Base-by-base conservation (phyloP, 30 jellyfish, hydroid and myxozoan species). In the Clytia hemisphaerica region DNA sequence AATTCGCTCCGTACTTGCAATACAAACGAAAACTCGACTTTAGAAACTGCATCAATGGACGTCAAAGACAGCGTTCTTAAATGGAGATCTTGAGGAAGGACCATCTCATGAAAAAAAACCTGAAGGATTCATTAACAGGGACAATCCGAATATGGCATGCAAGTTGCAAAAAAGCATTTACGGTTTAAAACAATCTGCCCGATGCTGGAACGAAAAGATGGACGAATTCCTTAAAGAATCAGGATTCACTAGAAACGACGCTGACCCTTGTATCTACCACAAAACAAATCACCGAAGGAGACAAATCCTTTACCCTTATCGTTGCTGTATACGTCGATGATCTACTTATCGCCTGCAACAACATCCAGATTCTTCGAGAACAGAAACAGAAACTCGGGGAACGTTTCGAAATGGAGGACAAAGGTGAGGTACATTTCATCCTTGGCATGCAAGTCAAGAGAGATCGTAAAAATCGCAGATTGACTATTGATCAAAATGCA, bases 51-150 rank as follows among this genome's bases (percentile, higher is more conserved):
- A 73, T 32, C 78, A 73, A 58, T 55, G 42, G 85, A 68, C 57
- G 34, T 76, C 53, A 5, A 33, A 19, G 3, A 73, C 77, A 3
- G 70, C 77, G 15, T 55, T 73, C 32, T 57, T 73, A 35, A 37
- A 73, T 37, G 79, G 85, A 10, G 40, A 55, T 48, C 69, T 73
- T 38, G 75, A 73, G 44, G 57, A 58, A 37, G 85, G 59, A 59
- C 57, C 59, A 32, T 73, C 57, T 61, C 57, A 55, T 6, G 35
- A 49, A 68, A n/a, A n/a, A n/a, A 76, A 57, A 45, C 83, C 83
- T 4, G 76, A 49, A 3, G 74, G 83, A 1, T 71, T 10, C 45
- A 29, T 25, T 15, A 66, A 12, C 3, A 21, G 14, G 14, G 64
- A 34, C 4, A 16, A 28, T 2, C 64, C 58, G 14, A 15, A 42